Evolutionary conservation across 2,113 vertebrate species (phyloP), one percentile per base, ranked within the genome.

Genomic region (Hemichromis elongatus): DNA sequence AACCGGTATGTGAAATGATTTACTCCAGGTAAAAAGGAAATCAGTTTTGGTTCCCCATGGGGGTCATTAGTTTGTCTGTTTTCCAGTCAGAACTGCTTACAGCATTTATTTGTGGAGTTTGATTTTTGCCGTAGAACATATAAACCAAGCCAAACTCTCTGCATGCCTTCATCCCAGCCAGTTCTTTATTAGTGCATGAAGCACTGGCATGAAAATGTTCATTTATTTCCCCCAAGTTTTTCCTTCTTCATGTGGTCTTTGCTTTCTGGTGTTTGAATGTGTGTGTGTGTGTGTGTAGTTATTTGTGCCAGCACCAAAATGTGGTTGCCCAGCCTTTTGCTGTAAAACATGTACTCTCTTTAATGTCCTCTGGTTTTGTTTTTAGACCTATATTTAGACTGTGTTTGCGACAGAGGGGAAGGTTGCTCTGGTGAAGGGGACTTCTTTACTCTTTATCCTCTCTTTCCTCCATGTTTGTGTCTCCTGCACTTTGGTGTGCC

Each of bases 341-440:
- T 52, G 45, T 75, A 52, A 52, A 75, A 75, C 47, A 9, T 75
- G 70, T 52, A n/a, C 11, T 19, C 26, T 52, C 18, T 90, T 70
- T 86, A 28, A 37, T 68, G 54, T 57, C 35, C 45, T 81, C 61
- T 79, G n/a, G 14, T 85, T 33, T 61, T 70, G 35, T 86, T 86
- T 86, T 53, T 57, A 82, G 66, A 84, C 50, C 42, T 78, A 1
- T 85, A 13, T 75, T 57, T 37, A 59, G 26, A 77, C 40, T 82
- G 21, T 73, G 45, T 77, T 80, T 80, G 24, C 77, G 47, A 75
- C 7, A 50, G 45, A 33, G 3, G 61, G 77, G 18, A 50, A 82
- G 13, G 66, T 82, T 81, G 42, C 89, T 94, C 82, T 91, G 92
- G 87, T 96, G 85, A 90, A 93, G 94, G 94, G 96, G 93, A 92